Evolutionary conservation across 2,888 invertebrate genomes (phyloP).

Genomic region (Hypercompe scribonia): DNA sequence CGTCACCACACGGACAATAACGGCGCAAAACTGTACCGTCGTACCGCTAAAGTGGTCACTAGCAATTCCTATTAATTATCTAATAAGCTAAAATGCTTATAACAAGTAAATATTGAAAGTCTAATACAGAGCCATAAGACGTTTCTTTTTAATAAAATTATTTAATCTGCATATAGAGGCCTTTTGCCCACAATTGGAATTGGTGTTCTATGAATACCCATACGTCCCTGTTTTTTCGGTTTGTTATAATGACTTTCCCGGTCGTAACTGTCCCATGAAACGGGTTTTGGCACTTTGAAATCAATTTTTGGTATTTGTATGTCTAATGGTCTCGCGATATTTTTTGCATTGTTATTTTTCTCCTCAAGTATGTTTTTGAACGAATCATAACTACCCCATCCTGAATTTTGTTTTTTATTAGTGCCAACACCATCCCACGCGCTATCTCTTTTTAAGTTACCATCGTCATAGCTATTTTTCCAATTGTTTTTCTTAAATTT

Average conservation of each 20-base stretch:
- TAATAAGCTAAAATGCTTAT: too few relatives aligned
- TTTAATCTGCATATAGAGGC: constrained; percentile 13
- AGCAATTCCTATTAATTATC: too few relatives aligned
- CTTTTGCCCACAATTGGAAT: constrained; percentile 11
- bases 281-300: not conserved
- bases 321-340: not conserved
- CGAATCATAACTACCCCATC: constrained; percentile 13
- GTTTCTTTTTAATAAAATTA: not conserved
- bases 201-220: not conserved
- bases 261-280: not conserved
- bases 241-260: not conserved
- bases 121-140: too few relatives aligned
- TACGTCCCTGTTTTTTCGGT: not conserved
- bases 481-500: not conserved
- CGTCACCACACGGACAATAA: too few relatives aligned
- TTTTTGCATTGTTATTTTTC: not conserved
- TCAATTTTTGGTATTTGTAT: not conserved
- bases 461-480: not conserved
- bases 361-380: constrained; percentile 11
- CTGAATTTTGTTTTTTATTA: constrained; percentile 7
- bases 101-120: too few relatives aligned
- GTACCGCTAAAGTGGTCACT: too few relatives aligned
- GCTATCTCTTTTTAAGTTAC: not conserved
- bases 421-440: not conserved
- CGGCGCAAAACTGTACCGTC: too few relatives aligned